These are phyloP conservation scores for Oenanthe melanoleuca DNA, from an alignment of 2,113 vertebrate species.

Conservation along the genomic window DNA sequence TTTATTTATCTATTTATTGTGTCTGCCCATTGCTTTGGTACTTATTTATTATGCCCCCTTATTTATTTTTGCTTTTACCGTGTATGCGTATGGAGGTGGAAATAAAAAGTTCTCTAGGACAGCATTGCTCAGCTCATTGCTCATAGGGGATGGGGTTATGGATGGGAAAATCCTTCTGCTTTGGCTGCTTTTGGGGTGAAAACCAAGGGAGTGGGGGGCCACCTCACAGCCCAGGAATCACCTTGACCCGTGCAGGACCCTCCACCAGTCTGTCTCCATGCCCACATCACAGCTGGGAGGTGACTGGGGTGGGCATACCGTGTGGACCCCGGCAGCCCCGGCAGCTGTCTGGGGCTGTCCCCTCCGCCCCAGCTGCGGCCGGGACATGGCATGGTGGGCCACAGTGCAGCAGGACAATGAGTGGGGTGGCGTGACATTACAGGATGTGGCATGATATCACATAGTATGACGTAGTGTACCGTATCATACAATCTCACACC, in stretches of 20 bases:
- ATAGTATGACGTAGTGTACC: too few species aligned
- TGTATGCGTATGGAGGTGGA: not conserved
- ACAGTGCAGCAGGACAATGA: fast-evolving
- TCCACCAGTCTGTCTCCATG: not conserved
- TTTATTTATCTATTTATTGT: not conserved
- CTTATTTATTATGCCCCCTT: not conserved
- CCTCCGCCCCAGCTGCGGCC: not conserved
- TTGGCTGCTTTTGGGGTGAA: not conserved
- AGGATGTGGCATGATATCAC: too few species aligned
- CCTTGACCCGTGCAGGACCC: not conserved
- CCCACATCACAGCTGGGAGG: not conserved
- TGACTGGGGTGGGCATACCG: not conserved
- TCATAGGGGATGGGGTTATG: not conserved
- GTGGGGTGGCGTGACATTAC: fast-evolving
- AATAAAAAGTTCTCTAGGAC: conserved; percentile 7
- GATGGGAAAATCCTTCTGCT: not conserved
- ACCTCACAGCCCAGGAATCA: not conserved
- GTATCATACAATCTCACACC: not conserved
- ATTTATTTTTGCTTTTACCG: not conserved
- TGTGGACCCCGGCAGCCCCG: fast-evolving
- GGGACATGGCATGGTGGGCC: not conserved
- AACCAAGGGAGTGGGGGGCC: not conserved
- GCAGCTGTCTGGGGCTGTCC: not conserved
- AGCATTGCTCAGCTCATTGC: not conserved
- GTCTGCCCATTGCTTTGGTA: not conserved